phyloP scores from a whole-genome alignment of 2,797 vertebrate species.

The Myripristis murdjan region DNA sequence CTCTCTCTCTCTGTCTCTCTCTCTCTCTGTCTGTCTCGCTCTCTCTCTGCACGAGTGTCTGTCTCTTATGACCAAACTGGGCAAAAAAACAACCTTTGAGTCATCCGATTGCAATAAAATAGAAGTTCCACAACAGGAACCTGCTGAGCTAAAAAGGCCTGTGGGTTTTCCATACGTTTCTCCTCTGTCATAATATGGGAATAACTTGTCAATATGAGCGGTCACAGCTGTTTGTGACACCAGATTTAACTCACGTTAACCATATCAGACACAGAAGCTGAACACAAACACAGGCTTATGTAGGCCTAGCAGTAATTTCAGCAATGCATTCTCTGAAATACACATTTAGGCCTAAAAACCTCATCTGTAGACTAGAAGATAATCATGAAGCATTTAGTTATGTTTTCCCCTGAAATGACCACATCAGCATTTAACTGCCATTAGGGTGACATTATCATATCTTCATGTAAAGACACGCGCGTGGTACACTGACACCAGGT shows the following conservation, averaged over 20 bases:
- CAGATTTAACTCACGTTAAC: not conserved
- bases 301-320: not conserved
- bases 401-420: no score
- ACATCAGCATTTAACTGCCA: no score
- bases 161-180: not conserved
- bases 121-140: conserved; percentile 27
- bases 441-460: no score
- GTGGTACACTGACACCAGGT: no score
- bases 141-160: not conserved
- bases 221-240: not conserved
- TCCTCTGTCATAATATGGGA: conserved; percentile 20
- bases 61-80: conserved; percentile 39
- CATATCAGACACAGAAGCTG: not conserved
- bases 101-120: conserved; percentile 38
- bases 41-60: no score
- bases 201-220: conserved; percentile 7
- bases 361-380: no score
- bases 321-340: not conserved
- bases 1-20: not conserved
- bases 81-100: conserved; percentile 28
- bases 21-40: not conserved
- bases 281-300: not conserved
- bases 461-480: no score
- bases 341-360: not conserved
- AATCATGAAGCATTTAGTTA: no score